Base-by-base conservation (phyloP, 2,888 invertebrate genomes). In the Mimas tiliae region DNA sequence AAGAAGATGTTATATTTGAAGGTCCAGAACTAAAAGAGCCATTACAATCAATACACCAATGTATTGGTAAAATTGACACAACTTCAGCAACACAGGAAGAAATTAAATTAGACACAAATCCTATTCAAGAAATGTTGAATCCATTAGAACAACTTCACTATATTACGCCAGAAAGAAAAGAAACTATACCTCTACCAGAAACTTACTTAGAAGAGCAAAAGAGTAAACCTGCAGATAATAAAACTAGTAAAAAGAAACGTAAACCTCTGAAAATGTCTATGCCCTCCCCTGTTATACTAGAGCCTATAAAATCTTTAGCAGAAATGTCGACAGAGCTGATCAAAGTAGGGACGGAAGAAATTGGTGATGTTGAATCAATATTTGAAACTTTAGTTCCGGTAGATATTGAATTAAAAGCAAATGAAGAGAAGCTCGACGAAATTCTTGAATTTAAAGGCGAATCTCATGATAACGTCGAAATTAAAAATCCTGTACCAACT, bases 241-340 rank as follows among this genome's bases (percentile, higher is more conserved):
- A 78, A 73, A 42, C 71, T 12, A 70, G 72, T 34, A 86, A 84
- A 65, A 84, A 81, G 68, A 76, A 81, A 65, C 84, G 81, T 62
- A 86, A 86, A 58, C 77, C 77, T 0, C 81, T 78, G 0, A 80
- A 79, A 69, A 64, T 73, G 11, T 72, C 70, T 4, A 65, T 38
- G 65, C 2, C 50, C 9, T 47, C 63, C 27, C 47, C 42, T 1
- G 42, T 64, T 63, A 1, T 62, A 16, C 47, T 55, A 38, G 53
- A 65, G 53, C 34, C 62, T 14, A n/a, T 50, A 51, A 58, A 67
- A 38, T 51, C 63, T 51, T 53, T 67, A 65, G 48, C 66, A 64
- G 65, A 66, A 48, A 9, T 16, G 33, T 52, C 48, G 51, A 55
- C 12, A 51, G 50, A 62, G 1, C 11, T 50, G 12, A 63, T 0